Evolutionary conservation across 2,888 invertebrate species (phyloP).

Genomic region (Amaurobius ferox): DNA sequence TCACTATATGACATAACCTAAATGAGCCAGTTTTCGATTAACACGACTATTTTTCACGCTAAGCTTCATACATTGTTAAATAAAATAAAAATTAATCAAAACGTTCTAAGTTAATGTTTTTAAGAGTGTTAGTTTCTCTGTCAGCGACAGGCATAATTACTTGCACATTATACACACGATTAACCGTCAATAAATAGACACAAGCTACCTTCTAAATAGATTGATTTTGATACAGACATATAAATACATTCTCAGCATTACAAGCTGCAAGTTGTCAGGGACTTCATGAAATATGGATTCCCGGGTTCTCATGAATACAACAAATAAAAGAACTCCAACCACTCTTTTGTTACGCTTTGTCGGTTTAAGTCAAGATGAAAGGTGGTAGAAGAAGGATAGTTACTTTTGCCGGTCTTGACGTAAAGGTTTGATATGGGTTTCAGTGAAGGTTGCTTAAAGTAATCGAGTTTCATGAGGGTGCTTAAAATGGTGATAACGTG

Average conservation of each 20-base stretch:
- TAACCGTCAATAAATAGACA: too few relatives aligned
- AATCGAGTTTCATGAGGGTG: not conserved
- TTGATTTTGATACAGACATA: too few relatives aligned
- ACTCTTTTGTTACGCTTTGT: constrained; percentile 39
- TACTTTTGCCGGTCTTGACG: not conserved
- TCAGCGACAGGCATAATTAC: too few relatives aligned
- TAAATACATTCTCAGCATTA: not conserved
- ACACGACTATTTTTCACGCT: too few relatives aligned
- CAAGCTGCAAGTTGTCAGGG: constrained; percentile 23
- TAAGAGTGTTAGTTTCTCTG: too few relatives aligned
- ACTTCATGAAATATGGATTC: constrained; percentile 68
- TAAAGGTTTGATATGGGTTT: constrained; percentile 7
- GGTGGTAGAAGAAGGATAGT: constrained; percentile 23
- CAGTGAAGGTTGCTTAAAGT: not conserved
- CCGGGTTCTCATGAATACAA: constrained; percentile 54
- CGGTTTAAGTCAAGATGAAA: constrained; percentile 31
- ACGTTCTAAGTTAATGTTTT: too few relatives aligned
- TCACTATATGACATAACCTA: too few relatives aligned
- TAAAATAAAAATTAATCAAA: too few relatives aligned
- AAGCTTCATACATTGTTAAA: too few relatives aligned
- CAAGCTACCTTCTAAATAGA: too few relatives aligned
- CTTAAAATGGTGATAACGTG: not conserved
- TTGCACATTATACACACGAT: too few relatives aligned
- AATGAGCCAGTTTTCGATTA: too few relatives aligned
- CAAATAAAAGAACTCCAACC: constrained; percentile 35